Base-by-base conservation (phyloP, 1,140 invertebrate species). In the Drosophila varians region DNA sequence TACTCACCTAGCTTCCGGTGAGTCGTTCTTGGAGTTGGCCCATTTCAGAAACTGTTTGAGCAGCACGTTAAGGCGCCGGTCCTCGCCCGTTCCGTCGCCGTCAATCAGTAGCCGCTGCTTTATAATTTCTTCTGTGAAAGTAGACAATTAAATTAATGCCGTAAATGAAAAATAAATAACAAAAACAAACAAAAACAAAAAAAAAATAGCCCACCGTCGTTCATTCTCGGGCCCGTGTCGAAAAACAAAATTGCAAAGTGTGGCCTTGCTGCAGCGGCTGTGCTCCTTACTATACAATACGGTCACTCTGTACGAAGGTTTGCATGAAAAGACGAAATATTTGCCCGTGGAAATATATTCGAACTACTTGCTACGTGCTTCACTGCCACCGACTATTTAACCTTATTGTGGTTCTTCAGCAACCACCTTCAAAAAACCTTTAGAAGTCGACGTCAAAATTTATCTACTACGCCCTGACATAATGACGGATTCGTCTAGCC, bases 41-140 rank as follows among this genome's bases (percentile, higher is more conserved):
- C 97, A 99, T 92, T 97, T 97, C 14, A 97, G 94, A 66, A 98
- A 96, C 9, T 95, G 95, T 92, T 97, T 98, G 12, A 98, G 90
- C 3, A 99, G 91, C 46, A 95, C 94, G 84, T 96, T 98, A 12
- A 99, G 92, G 69, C 97, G 92, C 62, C 97, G 93, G 91, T 99
- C 98, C 92, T 99, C 98, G 40, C 97, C 98, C 19, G 96, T 97
- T 19, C 46, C 34, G 48, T 49, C 31, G 14, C 98, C 98, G 92
- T 99, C 98, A 88, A 99, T 98, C 7, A 99, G 92, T 12, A 99
- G 92, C 66, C 97, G 93, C 70, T 97, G 93, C 72, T 96, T 94
- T 64, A 99, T 98, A 43, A 99, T 96, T 91, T 99, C 98, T 92
- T 21, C 31, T 34, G 31, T 12, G 31, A 11, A 12, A 34, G 9